A percentile compares a stretch with the other conserved stretches of the same genome.
phyloP scores from a whole-genome alignment of 1,140 invertebrate genomes.

The Bursaphelenchus mucronatus region DNA sequence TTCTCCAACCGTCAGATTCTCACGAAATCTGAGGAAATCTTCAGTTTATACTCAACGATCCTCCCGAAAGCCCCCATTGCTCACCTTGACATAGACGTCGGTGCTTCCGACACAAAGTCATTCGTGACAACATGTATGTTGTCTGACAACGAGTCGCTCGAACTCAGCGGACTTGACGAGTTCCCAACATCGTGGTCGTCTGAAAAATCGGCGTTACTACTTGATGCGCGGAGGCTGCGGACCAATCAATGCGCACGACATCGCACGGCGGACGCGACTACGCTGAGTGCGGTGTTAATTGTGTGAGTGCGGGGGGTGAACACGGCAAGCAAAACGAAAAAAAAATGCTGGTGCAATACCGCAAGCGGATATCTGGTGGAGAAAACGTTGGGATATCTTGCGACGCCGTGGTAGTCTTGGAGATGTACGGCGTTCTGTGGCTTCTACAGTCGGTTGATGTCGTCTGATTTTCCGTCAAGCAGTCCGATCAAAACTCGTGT shows the following conservation, averaged over 20 bases:
- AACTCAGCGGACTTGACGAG: constrained; percentile 44
- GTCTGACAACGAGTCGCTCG: constrained; percentile 52
- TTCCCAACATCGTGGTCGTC: constrained; percentile 53
- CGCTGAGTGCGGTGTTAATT: too few species aligned
- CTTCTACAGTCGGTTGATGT: too few species aligned
- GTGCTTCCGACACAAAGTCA: constrained; percentile 57
- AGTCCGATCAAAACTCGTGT: too few species aligned
- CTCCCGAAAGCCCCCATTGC: constrained; percentile 11
- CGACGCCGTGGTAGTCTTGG: too few species aligned
- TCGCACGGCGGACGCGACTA: constrained; percentile 12
- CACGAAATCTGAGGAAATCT: too few species aligned
- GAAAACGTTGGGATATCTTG: too few species aligned
- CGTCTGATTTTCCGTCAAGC: too few species aligned
- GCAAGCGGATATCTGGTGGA: constrained; percentile 12
- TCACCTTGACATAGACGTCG: constrained; percentile 52
- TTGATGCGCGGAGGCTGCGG: constrained; percentile 4
- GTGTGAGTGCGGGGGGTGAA: constrained; percentile 2
- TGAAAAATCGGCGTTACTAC: constrained; percentile 30
- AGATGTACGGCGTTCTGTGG: too few species aligned
- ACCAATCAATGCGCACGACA: constrained; percentile 4
- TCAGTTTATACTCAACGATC: too few species aligned
- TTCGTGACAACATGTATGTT: constrained; percentile 55
- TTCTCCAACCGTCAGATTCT: too few species aligned
- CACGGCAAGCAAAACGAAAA: constrained; percentile 31
- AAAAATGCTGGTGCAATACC: constrained; percentile 19